Base-by-base conservation (phyloP, 2,888 invertebrate genomes). In the Tridacna gigas region DNA sequence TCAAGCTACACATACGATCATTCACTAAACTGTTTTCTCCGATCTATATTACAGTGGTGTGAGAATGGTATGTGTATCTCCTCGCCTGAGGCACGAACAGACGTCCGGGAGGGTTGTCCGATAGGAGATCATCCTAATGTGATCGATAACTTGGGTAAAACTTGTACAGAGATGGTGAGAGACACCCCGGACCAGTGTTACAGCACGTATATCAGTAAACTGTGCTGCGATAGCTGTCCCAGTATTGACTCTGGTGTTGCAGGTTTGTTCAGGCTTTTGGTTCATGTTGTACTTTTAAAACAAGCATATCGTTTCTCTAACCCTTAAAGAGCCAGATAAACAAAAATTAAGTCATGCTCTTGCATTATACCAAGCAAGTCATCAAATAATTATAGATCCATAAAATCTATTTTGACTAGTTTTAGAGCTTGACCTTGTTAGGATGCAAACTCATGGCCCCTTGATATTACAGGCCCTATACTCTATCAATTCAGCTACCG, bases 141-240 rank as follows among this genome's bases (percentile, higher is more conserved):
- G 20, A 71, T 84, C 45, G 75, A 80, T 0, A 71, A 69, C n/a
- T 76, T 73, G 15, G 80, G 79, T 3, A 48, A 81, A 47, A 89
- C 88, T 15, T 90, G 89, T 65, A 67, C 80, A 51, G 77, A 86
- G 28, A 63, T 79, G 37, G 74, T 86, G 20, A 60, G 56, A 11
- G 63, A 67, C 11, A 67, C 78, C 12, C 79, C 86, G 0, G 81
- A 80, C 25, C 71, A 74, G 20, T 91, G 91, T 81, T 90, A 90
- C 83, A 81, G 82, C 60, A 37, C 79, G 12, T 80, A 81, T 25
- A 84, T 86, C n/a, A 66, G 78, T 20, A 60, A 75, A 51, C 84
- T 84, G 25, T 91, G 91, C 73, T 91, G 91, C 77, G 77, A 83
- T 26, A 86, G 89, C 5, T 91, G 91, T 65, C 66, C 82, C 37